These are phyloP conservation scores for Tetragonula clypearis DNA, from an alignment of 1,140 invertebrate genomes.

Conservation along the genomic window DNA sequence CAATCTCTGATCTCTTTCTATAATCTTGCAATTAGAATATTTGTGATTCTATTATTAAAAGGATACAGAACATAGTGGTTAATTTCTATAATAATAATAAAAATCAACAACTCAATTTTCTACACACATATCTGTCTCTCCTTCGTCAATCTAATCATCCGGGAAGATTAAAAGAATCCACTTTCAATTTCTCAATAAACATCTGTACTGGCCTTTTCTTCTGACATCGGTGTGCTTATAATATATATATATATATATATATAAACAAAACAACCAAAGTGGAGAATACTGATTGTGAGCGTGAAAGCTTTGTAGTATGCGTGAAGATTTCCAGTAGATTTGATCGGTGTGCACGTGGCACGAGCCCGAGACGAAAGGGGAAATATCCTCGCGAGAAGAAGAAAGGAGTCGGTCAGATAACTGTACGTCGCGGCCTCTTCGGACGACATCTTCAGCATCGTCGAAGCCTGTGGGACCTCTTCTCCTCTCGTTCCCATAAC, in stretches of 20 bases:
- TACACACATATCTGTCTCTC: too few relatives aligned
- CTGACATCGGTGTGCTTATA: neutral
- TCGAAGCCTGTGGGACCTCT: conserved; percentile 53
- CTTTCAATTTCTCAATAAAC: too few relatives aligned
- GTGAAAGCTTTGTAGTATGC: neutral
- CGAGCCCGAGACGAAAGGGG: conserved; percentile 50
- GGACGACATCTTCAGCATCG: conserved; percentile 77
- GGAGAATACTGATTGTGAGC: too few relatives aligned
- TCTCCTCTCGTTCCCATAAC: conserved; percentile 59
- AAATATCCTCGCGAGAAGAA: conserved; percentile 68
- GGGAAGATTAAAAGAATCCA: too few relatives aligned
- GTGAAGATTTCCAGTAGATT: conserved; percentile 6
- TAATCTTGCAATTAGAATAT: too few relatives aligned
- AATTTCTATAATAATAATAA: too few relatives aligned
- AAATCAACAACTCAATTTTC: too few relatives aligned
- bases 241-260: neutral
- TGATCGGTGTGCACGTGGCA: conserved; percentile 54
- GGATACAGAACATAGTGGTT: too few relatives aligned
- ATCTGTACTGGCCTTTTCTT: too few relatives aligned
- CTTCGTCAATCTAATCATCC: too few relatives aligned
- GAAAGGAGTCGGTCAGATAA: conserved; percentile 81
- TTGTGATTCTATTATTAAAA: too few relatives aligned
- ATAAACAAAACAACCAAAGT: neutral
- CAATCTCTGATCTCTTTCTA: too few relatives aligned
- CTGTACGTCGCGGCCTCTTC: conserved; percentile 77